Conservation (phyloP, 2,113 vertebrate genomes). For the Trichechus manatus region DNA sequence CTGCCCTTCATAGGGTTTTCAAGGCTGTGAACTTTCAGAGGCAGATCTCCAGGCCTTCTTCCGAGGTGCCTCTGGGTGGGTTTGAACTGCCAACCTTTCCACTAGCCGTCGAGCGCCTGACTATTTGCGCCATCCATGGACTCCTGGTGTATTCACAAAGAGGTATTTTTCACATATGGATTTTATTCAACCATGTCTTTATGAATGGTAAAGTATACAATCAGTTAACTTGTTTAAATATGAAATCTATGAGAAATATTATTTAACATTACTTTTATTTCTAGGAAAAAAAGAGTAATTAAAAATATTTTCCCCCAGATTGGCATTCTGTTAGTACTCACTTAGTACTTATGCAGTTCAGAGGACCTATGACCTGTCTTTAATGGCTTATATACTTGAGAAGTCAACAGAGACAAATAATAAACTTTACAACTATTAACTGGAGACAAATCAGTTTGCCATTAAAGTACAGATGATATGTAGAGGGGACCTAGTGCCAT, state of each 20-base stretch:
- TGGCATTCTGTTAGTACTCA: neutral
- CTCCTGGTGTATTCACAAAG: neutral
- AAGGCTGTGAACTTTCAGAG: neutral
- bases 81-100: neutral
- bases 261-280: neutral
- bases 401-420: neutral
- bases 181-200: neutral
- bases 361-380: neutral
- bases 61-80: neutral
- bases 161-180: neutral
- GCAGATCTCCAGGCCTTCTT: neutral
- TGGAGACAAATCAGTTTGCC: slow-evolving; percentile 17
- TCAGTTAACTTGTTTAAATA: neutral
- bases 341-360: neutral
- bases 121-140: neutral
- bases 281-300: neutral
- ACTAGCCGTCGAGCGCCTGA: fast-evolving
- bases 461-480: neutral
- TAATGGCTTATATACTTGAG: neutral
- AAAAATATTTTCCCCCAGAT: neutral
- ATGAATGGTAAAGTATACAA: neutral
- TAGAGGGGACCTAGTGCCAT: neutral
- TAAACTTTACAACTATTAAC: slow-evolving; percentile 26
- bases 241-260: neutral
- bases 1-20: neutral